These are phyloP conservation scores for Phylloscopus trochiloides DNA, from an alignment of 2,113 vertebrate species.

Conservation along the genomic window DNA sequence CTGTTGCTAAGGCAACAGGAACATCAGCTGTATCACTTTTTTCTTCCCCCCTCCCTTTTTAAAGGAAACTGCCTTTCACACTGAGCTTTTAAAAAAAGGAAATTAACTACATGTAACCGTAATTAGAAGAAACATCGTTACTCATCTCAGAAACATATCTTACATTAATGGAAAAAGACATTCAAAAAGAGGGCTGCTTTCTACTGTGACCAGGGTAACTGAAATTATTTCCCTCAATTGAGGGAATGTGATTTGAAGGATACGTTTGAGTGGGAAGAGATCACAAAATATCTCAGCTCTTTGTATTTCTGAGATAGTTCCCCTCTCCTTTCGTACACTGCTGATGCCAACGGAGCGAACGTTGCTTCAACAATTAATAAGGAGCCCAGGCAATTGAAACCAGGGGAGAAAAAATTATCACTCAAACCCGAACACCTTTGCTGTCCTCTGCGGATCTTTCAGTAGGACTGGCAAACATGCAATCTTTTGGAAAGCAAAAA, in stretches of 20 bases:
- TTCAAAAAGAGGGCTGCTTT: conserved; percentile 57
- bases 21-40: conserved; percentile 76
- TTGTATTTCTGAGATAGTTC: conserved; percentile 44
- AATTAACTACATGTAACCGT: conserved; percentile 81
- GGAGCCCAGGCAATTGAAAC: conserved; percentile 7
- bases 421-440: conserved; percentile 25
- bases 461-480: background rate
- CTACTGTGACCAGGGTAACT: conserved; percentile 49
- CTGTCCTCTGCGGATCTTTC: background rate
- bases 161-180: conserved; percentile 73
- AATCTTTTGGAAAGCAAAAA: background rate
- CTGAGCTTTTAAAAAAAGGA: conserved; percentile 77
- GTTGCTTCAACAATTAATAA: background rate
- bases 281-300: conserved; percentile 47
- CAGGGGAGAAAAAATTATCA: background rate
- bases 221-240: conserved; percentile 53
- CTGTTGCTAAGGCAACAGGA: conserved; percentile 86
- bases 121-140: conserved; percentile 84
- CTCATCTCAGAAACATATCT: conserved; percentile 75
- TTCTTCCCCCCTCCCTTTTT: background rate
- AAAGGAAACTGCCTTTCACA: conserved; percentile 78
- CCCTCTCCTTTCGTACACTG: conserved; percentile 28
- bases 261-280: conserved; percentile 39
- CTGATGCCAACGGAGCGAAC: background rate
- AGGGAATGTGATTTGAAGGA: conserved; percentile 40